These are phyloP conservation scores for Amiota communis DNA, from an alignment of 2,888 invertebrate genomes.

Conservation along the genomic window DNA sequence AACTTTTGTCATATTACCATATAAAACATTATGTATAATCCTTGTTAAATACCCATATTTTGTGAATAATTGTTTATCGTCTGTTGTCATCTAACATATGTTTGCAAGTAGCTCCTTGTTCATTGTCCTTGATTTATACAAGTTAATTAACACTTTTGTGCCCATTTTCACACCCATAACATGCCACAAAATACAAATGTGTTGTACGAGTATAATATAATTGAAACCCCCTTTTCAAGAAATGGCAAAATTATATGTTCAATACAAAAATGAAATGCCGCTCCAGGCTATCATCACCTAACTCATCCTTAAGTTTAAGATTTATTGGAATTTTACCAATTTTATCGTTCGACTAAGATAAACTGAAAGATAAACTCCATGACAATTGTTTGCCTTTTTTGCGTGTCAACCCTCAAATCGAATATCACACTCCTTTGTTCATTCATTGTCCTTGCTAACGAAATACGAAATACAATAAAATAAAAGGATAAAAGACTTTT, in stretches of 20 bases:
- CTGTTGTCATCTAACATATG: constrained; percentile 6
- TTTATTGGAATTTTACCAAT: constrained; percentile 67
- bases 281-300: background rate
- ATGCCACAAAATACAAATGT: constrained; percentile 39
- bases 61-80: too few relatives aligned
- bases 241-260: constrained; percentile 4
- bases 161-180: constrained; percentile 47
- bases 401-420: background rate
- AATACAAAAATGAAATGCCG: too few relatives aligned
- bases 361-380: constrained; percentile 58
- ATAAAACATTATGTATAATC: too few relatives aligned
- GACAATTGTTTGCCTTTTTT: constrained; percentile 51
- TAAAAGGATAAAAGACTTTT: background rate
- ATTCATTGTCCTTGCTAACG: constrained; percentile 6
- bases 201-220: constrained; percentile 56
- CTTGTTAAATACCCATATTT: too few relatives aligned
- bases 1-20: too few relatives aligned
- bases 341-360: constrained; percentile 56
- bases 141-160: constrained; percentile 62
- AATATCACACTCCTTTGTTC: background rate
- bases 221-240: constrained; percentile 59
- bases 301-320: constrained; percentile 44
- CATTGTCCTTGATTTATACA: constrained; percentile 59
- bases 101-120: constrained; percentile 38
- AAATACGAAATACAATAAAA: constrained; percentile 1